A percentile compares a stretch with the other conserved stretches of the same genome.
Conservation (phyloP, 2,888 invertebrate genomes). For the Amphipoea oculea region DNA sequence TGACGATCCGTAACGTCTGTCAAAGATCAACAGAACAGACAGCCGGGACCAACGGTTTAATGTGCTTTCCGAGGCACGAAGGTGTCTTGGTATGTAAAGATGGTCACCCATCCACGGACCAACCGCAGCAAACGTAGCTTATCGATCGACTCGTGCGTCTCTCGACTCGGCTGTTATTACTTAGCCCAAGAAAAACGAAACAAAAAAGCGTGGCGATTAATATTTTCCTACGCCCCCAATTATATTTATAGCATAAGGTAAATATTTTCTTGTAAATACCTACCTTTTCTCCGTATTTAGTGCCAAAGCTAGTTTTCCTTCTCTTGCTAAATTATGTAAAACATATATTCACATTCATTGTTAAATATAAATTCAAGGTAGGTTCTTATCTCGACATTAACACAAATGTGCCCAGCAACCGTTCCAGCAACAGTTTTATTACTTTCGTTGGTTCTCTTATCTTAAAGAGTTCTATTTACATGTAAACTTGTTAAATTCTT, state of each 20-base stretch:
- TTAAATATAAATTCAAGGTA: conserved; percentile 44
- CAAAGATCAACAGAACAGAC: too few species aligned
- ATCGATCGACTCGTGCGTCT: too few species aligned
- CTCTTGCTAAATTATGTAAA: conserved; percentile 22
- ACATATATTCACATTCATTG: neutral
- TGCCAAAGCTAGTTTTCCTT: neutral
- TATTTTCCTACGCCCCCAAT: neutral
- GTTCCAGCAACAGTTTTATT: conserved; percentile 43
- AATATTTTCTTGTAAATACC: neutral
- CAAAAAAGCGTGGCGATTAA: neutral
- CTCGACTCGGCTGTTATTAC: too few species aligned
- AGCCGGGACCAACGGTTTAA: too few species aligned
- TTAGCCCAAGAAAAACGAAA: neutral
- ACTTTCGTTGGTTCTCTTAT: conserved; percentile 23
- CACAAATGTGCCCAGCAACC: conserved; percentile 40
- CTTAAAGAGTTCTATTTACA: conserved; percentile 29
- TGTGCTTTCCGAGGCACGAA: too few species aligned
- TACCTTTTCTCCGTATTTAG: neutral
- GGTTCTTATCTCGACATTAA: conserved; percentile 47
- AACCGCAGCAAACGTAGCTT: too few species aligned
- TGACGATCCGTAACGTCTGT: neutral
- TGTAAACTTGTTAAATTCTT: conserved; percentile 1
- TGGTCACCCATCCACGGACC: too few species aligned
- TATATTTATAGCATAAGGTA: neutral
- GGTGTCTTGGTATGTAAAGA: too few species aligned